Conservation (phyloP, 2,113 vertebrate genomes). For the Turnix velox region DNA sequence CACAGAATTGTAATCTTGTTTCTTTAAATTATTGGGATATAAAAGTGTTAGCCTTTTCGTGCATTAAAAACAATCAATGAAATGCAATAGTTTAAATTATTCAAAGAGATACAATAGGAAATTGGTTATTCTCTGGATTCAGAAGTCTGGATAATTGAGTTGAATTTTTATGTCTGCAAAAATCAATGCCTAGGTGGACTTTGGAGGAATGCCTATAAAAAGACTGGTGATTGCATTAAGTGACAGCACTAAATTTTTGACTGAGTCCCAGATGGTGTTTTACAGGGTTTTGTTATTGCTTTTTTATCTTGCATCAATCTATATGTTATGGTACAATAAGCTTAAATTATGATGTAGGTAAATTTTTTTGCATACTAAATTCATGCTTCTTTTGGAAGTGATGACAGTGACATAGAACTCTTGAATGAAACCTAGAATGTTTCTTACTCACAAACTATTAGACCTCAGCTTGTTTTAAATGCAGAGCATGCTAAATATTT, state of each 20-base stretch:
- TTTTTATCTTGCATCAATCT: not conserved
- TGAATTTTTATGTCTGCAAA: conserved; percentile 4
- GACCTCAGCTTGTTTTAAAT: not conserved
- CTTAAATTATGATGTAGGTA: not conserved
- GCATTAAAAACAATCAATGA: not conserved
- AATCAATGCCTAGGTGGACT: conserved; percentile 25
- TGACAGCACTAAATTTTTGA: not conserved
- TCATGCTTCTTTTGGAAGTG: not conserved
- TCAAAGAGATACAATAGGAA: not conserved
- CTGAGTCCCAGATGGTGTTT: not conserved
- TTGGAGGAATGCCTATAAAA: conserved; percentile 18
- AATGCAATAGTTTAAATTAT: not conserved
- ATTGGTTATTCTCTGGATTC: not conserved
- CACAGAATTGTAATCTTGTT: not conserved
- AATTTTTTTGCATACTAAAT: not conserved
- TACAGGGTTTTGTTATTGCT: not conserved
- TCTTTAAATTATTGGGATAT: not conserved
- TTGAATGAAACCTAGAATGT: not conserved
- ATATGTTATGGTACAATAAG: not conserved
- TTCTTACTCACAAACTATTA: not conserved
- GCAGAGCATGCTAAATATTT: not conserved
- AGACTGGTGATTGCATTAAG: not conserved
- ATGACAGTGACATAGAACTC: not conserved
- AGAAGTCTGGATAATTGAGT: not conserved
- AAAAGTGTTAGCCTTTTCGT: not conserved